phyloP scores from a whole-genome alignment of 2,113 vertebrate genomes.

The Sinocyclocheilus maitianheensis region DNA sequence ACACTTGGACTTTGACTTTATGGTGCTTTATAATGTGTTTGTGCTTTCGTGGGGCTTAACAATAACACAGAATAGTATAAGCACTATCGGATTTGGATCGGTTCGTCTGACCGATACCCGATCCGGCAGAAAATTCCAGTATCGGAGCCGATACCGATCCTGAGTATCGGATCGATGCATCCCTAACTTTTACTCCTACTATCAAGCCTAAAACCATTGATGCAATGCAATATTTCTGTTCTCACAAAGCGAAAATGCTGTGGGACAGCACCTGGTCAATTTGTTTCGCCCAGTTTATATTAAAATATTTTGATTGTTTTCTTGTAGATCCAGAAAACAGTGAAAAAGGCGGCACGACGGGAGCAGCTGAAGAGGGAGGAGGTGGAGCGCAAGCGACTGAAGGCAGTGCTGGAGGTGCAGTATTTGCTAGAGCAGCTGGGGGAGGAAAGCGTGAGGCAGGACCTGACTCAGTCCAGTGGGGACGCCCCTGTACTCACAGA shows the following conservation, averaged over 20 bases:
- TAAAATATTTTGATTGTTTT: too few relatives aligned
- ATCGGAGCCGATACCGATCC: too few relatives aligned
- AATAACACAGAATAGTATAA: too few relatives aligned
- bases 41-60: too few relatives aligned
- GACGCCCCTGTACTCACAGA: conserved; percentile 86
- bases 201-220: neutral
- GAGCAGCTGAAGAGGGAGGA: conserved; percentile 96
- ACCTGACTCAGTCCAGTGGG: conserved; percentile 81
- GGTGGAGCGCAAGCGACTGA: conserved; percentile 89
- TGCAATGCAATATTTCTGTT: neutral
- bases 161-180: too few relatives aligned
- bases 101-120: too few relatives aligned
- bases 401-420: conserved; percentile 91
- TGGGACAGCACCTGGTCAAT: neutral
- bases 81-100: too few relatives aligned
- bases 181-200: neutral
- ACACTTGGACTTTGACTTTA: too few relatives aligned
- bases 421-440: conserved; percentile 92
- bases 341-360: conserved; percentile 90
- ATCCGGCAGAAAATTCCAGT: too few relatives aligned
- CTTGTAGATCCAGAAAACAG: conserved; percentile 90
- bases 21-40: too few relatives aligned
- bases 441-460: conserved; percentile 85
- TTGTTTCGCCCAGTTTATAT: neutral
- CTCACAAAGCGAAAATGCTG: neutral